Evolutionary conservation across 1,140 invertebrate genomes (phyloP).

Genomic region (Heliothis virescens): DNA sequence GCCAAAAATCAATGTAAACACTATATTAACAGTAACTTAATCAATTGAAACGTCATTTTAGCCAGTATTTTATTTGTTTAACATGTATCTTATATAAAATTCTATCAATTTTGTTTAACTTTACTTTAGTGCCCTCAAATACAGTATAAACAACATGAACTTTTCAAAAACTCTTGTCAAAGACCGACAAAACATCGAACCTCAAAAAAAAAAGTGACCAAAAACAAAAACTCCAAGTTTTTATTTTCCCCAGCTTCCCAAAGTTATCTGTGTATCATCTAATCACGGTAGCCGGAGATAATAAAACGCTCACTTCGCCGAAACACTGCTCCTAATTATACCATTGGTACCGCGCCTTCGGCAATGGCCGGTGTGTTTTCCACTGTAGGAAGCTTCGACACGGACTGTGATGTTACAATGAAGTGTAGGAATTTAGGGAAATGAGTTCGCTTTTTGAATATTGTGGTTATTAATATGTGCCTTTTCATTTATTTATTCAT

Average conservation of each 20-base stretch:
- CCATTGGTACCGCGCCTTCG: constrained; percentile 12
- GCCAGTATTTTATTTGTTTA: no score
- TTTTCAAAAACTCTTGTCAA: no score
- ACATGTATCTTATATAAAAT: no score
- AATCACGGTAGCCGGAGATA: constrained; percentile 32
- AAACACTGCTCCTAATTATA: constrained; percentile 31
- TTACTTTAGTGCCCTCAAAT: no score
- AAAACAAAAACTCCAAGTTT: neutral
- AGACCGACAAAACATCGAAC: no score
- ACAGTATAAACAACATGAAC: no score
- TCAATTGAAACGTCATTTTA: no score
- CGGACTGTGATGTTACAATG: neutral
- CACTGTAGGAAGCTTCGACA: neutral
- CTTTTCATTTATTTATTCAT: no score
- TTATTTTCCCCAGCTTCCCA: constrained; percentile 13
- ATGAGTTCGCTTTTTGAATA: neutral
- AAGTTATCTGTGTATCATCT: constrained; percentile 33
- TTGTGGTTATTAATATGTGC: neutral
- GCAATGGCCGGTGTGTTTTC: constrained; percentile 15
- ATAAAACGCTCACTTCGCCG: constrained; percentile 11
- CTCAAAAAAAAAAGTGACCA: constrained; percentile 8
- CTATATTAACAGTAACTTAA: no score
- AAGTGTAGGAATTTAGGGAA: neutral
- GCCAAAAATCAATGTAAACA: no score
- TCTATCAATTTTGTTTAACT: no score